Base-by-base conservation (phyloP, 2,888 invertebrate species). In the Lutraria lutraria region DNA sequence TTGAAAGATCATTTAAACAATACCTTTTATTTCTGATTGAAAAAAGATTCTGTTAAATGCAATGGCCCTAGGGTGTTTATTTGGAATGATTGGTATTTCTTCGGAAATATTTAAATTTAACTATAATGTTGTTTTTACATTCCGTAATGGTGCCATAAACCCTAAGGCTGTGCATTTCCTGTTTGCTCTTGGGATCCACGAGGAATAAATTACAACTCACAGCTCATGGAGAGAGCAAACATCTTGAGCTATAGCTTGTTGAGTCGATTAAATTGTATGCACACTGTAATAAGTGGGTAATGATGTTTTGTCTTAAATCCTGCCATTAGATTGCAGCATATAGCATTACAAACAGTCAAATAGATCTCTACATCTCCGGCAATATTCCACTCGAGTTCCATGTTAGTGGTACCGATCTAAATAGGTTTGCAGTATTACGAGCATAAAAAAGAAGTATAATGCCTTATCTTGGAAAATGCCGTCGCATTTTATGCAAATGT, bases 401-500 rank as follows among this genome's bases (percentile, higher is more conserved):
- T 34, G 29, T 76, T 76, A 34, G 34, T 76, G 19, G 76, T 34
- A 31, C 34, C 31, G 31, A 76, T 34, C 34, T 31, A 34, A 76
- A 76, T 19, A 15, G 76, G 34, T 31, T 76, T 31, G 76, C 16
- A 31, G 19, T 76, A 76, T 76, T 76, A 34, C 6, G 76, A 76
- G 76, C 76, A 76, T 76, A 34, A 76, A 84, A n/a, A 84, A 21
- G 72, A 76, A 76, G 53, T 72, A 76, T 76, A 76, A 52, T 21
- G 52, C 25, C 76, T 76, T 84, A 84, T 84, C 84, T 54, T 19
- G 54, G 43, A 68, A 54, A 72, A 76, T 54, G 72, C 54, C 53
- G 21, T 53, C 52, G 31, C 34, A 56, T 85, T 80, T 80, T 85
- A 85, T 85, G 85, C 43, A 80, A 80, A 85, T 80, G 60, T 79